Evolutionary conservation across 2,888 invertebrate genomes (phyloP).

Genomic region (Phytoseiulus persimilis): DNA sequence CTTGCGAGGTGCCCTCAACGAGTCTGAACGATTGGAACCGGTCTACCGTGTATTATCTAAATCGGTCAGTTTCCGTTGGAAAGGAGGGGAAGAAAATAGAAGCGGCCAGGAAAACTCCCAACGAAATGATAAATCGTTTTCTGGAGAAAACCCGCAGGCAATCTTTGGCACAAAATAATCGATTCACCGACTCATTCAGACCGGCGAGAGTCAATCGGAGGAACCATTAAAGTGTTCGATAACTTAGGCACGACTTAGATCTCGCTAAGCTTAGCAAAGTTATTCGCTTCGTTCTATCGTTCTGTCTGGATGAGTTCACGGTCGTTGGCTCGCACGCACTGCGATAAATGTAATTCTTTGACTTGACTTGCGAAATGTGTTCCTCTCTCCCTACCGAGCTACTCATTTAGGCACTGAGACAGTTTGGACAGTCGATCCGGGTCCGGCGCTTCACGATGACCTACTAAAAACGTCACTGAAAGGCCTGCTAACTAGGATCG

Average conservation of each 20-base stretch:
- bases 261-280: conserved; percentile 33
- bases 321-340: not conserved
- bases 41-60: not conserved
- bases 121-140: not conserved
- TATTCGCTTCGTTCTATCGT: not conserved
- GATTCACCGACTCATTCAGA: not conserved
- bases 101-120: not conserved
- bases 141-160: not conserved
- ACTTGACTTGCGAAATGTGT: not conserved
- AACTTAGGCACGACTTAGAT: conserved; percentile 9
- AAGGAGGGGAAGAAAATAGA: not conserved
- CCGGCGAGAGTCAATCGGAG: not conserved
- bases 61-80: not conserved
- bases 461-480: not conserved
- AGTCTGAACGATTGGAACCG: not conserved
- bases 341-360: not conserved
- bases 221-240: not conserved
- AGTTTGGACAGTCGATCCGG: not conserved
- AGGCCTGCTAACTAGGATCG: conserved; percentile 42
- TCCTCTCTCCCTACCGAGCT: not conserved
- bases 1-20: not conserved
- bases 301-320: not conserved
- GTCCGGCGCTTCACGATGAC: not conserved
- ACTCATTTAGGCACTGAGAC: not conserved
- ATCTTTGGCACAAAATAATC: not conserved